Evolutionary conservation across 2,797 vertebrate genomes (phyloP), one percentile per base, ranked within the genome.

Genomic region (Acanthopagrus latus): DNA sequence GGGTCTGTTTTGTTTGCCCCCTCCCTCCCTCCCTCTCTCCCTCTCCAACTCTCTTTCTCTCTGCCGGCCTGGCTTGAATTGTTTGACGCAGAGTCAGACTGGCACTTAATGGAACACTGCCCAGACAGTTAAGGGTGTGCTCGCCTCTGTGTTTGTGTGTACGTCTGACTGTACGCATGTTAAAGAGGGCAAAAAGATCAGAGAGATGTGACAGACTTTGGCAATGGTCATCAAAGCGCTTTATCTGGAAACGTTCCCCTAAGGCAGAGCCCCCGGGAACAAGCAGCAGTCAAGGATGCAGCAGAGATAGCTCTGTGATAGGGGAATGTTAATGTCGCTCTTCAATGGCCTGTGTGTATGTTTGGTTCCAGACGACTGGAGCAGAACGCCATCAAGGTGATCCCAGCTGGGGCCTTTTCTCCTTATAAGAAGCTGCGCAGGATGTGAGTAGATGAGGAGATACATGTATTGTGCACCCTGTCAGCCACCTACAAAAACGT

Each of bases 331-430:
- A 90, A 87, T 83, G 86, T 77, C 48, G 51, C 75, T 77, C 67
- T 76, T 90, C 84, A 93, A 88, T 87, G 86, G 86, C 82, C 81
- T 90, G 85, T 90, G 88, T 87, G 80, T 92, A 56, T 92, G 86
- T 93, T 85, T 87, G 84, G 83, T 96, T 92, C 86, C 94, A 99
- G 98, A 95, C 97, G 98, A 76, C 92, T 99, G 94, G 98, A 99
- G 90, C 98, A 99, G 95, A 99, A 99, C 87, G 96, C 97, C 88
- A 99, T 99, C 95, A 99, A 97, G 95, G 95, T 96, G 91, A 98
- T 99, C 88, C 97, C 98, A 86, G 96, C 97, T 78, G 98, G 97
- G 92, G 97, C 97, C 78, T 99, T 99, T 93, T 97, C 98, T 64
- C 96, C 97, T 1, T 99, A 99, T 88, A 99, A 99, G 95, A 98